These are phyloP conservation scores for Harpagifer antarcticus DNA, from an alignment of 2,797 vertebrate species.

Conservation along the genomic window DNA sequence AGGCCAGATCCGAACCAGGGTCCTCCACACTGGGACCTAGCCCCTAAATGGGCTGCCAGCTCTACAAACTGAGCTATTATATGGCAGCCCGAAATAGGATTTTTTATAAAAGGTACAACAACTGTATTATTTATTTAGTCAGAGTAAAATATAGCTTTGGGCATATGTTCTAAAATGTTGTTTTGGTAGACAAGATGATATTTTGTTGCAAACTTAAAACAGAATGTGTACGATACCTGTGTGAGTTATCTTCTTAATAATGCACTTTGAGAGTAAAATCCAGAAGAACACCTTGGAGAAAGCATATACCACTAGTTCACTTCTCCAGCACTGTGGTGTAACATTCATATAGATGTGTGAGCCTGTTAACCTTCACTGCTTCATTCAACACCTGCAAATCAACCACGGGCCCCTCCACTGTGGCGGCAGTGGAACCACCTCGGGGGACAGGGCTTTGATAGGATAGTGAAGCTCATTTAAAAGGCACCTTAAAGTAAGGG, in stretches of 20 bases:
- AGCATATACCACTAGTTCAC: constrained; percentile 11
- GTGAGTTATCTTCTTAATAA: constrained; percentile 15
- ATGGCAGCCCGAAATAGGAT: no score
- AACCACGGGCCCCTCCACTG: constrained; percentile 38
- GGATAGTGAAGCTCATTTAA: constrained; percentile 59
- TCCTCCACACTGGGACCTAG: no score
- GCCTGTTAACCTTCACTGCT: constrained; percentile 35
- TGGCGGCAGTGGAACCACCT: constrained; percentile 53
- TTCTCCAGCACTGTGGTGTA: constrained; percentile 7
- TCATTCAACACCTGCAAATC: constrained; percentile 44
- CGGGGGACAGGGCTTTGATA: constrained; percentile 42
- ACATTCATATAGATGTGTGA: constrained; percentile 38
- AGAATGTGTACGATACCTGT: not conserved
- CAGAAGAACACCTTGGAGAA: constrained; percentile 22
- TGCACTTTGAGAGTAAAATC: constrained; percentile 5
- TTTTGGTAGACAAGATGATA: not conserved
- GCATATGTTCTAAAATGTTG: no score
- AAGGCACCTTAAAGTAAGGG: constrained; percentile 59
- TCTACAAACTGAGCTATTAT: no score
- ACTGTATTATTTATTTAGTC: no score
- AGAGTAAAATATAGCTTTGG: no score
- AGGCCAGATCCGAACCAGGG: no score
- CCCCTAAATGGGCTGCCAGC: no score
- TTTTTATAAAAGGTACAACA: no score
- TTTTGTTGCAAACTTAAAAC: constrained; percentile 9